Conservation (phyloP, 2,113 vertebrate genomes). For the Polyodon spathula region DNA sequence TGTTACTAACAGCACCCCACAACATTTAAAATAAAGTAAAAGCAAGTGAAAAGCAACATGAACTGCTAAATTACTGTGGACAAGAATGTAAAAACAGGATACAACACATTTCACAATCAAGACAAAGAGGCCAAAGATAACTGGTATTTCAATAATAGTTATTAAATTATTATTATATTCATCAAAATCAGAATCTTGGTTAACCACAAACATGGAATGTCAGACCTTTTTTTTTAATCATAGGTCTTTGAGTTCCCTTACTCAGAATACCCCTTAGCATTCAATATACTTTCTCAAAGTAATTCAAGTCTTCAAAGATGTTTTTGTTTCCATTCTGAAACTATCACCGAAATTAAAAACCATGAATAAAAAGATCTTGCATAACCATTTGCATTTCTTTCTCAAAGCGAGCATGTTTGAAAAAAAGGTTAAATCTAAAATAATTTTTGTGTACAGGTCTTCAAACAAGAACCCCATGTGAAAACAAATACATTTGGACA, state of each 20-base stretch:
- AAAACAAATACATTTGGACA: slow-evolving; percentile 28
- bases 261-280: not conserved
- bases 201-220: not conserved
- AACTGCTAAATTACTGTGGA: too few relatives aligned
- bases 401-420: not conserved
- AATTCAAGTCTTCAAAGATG: not conserved
- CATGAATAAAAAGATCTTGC: not conserved
- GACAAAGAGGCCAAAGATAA: too few relatives aligned
- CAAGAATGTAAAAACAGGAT: too few relatives aligned
- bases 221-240: not conserved
- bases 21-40: too few relatives aligned
- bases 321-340: not conserved
- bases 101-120: too few relatives aligned
- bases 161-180: not conserved
- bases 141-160: not conserved
- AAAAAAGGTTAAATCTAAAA: not conserved
- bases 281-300: not conserved
- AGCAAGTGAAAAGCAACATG: too few relatives aligned
- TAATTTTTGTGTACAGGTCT: slow-evolving; percentile 16
- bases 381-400: not conserved
- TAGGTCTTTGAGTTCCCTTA: too few relatives aligned
- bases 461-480: slow-evolving; percentile 29
- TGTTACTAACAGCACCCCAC: too few relatives aligned
- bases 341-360: not conserved
- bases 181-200: not conserved